Percentiles rank a stretch among this genome's conserved stretches.
Evolutionary conservation across 92 coral and sea anemone genomes (phyloP).

Genomic region (Zoanthus sansibaricus): DNA sequence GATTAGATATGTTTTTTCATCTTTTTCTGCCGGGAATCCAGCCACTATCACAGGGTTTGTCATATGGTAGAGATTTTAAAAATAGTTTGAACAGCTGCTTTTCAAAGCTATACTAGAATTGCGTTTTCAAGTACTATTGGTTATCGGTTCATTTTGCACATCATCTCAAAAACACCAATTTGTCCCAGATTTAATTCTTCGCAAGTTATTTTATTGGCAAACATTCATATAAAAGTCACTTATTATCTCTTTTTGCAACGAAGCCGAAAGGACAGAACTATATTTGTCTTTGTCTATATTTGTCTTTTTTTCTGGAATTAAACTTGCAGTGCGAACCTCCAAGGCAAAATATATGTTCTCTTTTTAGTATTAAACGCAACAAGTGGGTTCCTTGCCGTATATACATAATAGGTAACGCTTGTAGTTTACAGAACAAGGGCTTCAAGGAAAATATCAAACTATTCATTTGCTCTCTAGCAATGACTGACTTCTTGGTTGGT

Average conservation of each 20-base stretch:
- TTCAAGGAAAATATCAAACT: constrained; percentile 46
- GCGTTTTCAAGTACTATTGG: not conserved
- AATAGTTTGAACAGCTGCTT: not conserved
- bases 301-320: not conserved
- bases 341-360: not conserved
- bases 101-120: not conserved
- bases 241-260: not conserved
- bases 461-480: constrained; percentile 36
- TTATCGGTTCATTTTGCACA: not conserved
- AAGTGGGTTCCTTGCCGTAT: constrained; percentile 33
- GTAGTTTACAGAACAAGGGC: constrained; percentile 32
- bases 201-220: not conserved
- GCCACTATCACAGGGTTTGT: not conserved
- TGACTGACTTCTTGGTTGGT: not conserved
- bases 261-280: not conserved
- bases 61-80: not conserved
- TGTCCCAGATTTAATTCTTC: not conserved
- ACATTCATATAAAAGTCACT: not conserved
- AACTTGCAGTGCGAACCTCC: not conserved
- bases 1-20: not conserved
- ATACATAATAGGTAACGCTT: constrained; percentile 20
- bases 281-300: too few species aligned
- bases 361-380: not conserved
- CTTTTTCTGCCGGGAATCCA: not conserved
- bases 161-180: not conserved